Conservation (phyloP, 1,140 invertebrate genomes). For the Drosophila erecta region DNA sequence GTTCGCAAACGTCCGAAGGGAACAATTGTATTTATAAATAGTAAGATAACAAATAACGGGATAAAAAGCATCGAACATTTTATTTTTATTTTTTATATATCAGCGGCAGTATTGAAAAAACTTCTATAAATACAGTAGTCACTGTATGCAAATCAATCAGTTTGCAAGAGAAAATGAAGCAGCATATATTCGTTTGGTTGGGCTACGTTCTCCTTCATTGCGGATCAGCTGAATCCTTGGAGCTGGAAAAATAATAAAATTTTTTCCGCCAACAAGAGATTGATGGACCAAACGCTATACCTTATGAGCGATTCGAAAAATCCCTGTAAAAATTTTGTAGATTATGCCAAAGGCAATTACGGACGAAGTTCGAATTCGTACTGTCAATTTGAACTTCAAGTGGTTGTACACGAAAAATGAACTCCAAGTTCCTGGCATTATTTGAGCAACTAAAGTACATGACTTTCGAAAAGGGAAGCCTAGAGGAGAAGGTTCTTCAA, state of each 20-base stretch:
- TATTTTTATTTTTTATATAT: background rate
- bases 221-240: background rate
- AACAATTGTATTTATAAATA: too few relatives aligned
- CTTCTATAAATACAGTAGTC: background rate
- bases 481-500: slow-evolving; percentile 4
- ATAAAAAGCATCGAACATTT: too few relatives aligned
- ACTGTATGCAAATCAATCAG: background rate
- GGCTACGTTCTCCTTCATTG: background rate
- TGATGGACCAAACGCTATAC: background rate
- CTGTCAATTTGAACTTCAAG: background rate
- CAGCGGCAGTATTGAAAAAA: background rate
- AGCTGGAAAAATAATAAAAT: background rate
- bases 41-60: too few relatives aligned
- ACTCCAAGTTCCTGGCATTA: background rate
- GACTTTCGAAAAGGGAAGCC: background rate
- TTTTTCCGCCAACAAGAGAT: background rate
- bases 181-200: background rate
- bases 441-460: background rate
- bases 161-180: background rate
- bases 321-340: background rate
- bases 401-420: background rate
- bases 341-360: background rate
- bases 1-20: too few relatives aligned
- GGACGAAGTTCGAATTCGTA: background rate
- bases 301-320: background rate